Conservation (phyloP, 2,797 vertebrate genomes). For the Pipistrellus pipistrellus region DNA sequence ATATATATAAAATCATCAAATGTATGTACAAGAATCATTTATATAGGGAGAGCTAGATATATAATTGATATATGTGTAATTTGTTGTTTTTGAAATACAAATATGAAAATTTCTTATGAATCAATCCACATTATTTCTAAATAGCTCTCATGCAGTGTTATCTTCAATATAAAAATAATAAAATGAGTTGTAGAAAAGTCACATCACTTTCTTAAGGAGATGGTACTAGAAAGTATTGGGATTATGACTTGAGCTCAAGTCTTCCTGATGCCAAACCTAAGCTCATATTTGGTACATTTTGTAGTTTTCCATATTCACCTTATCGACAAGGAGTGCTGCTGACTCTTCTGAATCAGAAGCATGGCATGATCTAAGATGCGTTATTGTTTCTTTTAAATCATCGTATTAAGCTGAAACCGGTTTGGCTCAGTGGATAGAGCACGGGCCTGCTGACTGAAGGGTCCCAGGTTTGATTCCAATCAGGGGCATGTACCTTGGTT, state of each 20-base stretch:
- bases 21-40: not conserved
- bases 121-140: not conserved
- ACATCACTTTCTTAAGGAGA: not conserved
- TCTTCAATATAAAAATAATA: not conserved
- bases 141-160: not conserved
- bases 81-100: not conserved
- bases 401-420: not conserved
- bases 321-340: not conserved
- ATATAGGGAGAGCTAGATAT: too few relatives aligned
- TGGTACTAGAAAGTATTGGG: not conserved
- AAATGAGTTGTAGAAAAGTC: not conserved
- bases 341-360: not conserved
- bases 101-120: not conserved
- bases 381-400: not conserved
- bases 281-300: not conserved
- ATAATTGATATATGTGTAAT: not conserved
- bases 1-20: not conserved
- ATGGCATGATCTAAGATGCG: not conserved
- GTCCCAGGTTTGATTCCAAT: too few relatives aligned
- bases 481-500: too few relatives aligned
- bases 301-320: not conserved
- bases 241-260: not conserved
- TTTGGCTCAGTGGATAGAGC: too few relatives aligned
- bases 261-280: not conserved
- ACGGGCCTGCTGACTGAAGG: too few relatives aligned